phyloP scores from a whole-genome alignment of 2,888 invertebrate species.

The Drosophila paranaensis region DNA sequence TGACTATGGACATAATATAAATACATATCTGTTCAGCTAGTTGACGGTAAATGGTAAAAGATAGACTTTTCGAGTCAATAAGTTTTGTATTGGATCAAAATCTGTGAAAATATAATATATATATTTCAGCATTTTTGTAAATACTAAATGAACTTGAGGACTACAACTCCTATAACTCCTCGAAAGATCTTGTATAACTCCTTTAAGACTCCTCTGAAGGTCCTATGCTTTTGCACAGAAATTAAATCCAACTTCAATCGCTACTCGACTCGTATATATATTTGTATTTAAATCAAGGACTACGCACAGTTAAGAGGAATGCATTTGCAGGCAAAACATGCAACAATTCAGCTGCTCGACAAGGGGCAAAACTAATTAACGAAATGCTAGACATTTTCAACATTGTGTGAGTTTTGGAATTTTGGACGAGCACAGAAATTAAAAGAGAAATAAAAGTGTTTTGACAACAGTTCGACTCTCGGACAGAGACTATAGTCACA shows the following conservation, averaged over 20 bases:
- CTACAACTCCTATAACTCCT: no score
- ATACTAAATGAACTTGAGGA: not conserved
- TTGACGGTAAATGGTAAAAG: not conserved
- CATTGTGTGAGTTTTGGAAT: not conserved
- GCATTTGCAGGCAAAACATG: conserved; percentile 6
- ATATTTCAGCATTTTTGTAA: not conserved
- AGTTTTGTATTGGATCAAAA: not conserved
- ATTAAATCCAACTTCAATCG: not conserved
- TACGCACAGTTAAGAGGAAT: not conserved
- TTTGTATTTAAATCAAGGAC: not conserved
- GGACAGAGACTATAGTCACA: not conserved
- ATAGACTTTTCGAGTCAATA: no score
- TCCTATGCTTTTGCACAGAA: not conserved
- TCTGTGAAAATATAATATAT: not conserved
- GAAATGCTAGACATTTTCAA: not conserved
- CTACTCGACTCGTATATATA: not conserved
- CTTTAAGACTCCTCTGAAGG: not conserved
- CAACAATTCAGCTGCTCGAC: not conserved
- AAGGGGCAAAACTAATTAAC: conserved; percentile 7
- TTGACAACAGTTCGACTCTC: not conserved
- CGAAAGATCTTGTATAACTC: not conserved
- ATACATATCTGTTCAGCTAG: not conserved
- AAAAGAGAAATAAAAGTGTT: conserved; percentile 1
- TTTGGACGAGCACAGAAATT: not conserved
- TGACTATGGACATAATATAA: not conserved